These are phyloP conservation scores for Aphis gossypii DNA, from an alignment of 1,140 invertebrate genomes.

Conservation along the genomic window DNA sequence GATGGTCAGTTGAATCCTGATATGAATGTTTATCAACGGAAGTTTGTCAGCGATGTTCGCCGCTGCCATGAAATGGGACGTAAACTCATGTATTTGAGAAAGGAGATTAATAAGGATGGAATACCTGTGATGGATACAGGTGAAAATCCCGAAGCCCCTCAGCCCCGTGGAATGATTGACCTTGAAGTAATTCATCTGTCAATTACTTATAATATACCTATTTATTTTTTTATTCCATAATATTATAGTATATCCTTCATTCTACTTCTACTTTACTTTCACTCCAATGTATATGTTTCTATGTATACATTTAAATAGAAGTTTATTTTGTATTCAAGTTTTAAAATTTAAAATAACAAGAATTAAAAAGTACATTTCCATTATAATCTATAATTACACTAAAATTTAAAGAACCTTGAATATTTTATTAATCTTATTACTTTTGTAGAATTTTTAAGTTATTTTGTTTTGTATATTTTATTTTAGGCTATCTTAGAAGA, in stretches of 20 bases:
- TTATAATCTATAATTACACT: not conserved
- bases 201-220: not conserved
- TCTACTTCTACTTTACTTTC: too few species aligned
- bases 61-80: conserved; percentile 96
- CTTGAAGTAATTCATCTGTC: conserved; percentile 79
- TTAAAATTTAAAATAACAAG: too few species aligned
- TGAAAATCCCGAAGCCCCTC: conserved; percentile 97
- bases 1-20: conserved; percentile 84
- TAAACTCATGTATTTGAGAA: conserved; percentile 93
- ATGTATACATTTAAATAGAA: too few species aligned
- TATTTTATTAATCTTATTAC: not conserved
- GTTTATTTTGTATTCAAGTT: too few species aligned
- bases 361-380: not conserved
- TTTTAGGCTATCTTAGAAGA: conserved; percentile 92
- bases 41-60: conserved; percentile 93
- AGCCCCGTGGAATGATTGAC: conserved; percentile 99
- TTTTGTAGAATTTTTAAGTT: not conserved
- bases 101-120: conserved; percentile 96
- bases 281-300: too few species aligned
- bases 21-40: conserved; percentile 94
- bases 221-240: too few species aligned
- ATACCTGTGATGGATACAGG: conserved; percentile 97
- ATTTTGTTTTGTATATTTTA: conserved; percentile 53
- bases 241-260: too few species aligned
- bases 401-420: not conserved